phyloP scores from a whole-genome alignment of 2,113 vertebrate genomes.

The Thalassoma bifasciatum region DNA sequence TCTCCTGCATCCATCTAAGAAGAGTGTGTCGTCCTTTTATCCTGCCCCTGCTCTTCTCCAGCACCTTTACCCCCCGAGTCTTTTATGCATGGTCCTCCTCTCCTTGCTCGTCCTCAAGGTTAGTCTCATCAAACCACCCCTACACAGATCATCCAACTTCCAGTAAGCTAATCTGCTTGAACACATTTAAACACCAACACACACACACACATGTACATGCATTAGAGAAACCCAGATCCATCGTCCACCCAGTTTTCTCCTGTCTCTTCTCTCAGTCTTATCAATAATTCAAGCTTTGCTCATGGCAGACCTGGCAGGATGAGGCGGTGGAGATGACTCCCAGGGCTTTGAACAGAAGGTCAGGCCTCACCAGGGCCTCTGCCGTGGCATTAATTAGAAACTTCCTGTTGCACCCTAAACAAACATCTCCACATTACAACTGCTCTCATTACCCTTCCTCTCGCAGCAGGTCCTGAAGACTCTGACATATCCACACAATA shows the following conservation, averaged over 20 bases:
- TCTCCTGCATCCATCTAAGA: neutral
- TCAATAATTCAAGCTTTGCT: slow-evolving; percentile 81
- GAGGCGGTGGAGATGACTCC: slow-evolving; percentile 43
- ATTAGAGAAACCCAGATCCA: slow-evolving; percentile 46
- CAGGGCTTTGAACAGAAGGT: slow-evolving; percentile 84
- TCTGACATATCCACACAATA: slow-evolving; percentile 69
- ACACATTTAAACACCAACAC: slow-evolving; percentile 10
- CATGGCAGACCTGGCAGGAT: slow-evolving; percentile 62
- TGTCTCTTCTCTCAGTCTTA: slow-evolving; percentile 57
- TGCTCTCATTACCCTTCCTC: slow-evolving; percentile 78
- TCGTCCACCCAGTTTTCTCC: slow-evolving; percentile 37
- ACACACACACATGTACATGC: slow-evolving; percentile 29
- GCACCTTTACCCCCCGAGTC: slow-evolving; percentile 32
- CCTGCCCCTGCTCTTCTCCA: slow-evolving; percentile 30
- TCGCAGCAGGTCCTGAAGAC: slow-evolving; percentile 66
- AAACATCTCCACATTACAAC: slow-evolving; percentile 55
- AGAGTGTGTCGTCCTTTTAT: neutral
- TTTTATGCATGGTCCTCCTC: slow-evolving; percentile 22
- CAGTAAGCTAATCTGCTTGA: slow-evolving; percentile 50
- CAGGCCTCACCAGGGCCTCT: slow-evolving; percentile 73
- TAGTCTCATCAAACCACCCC: slow-evolving; percentile 46
- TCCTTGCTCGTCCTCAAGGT: slow-evolving; percentile 19
- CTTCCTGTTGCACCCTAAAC: slow-evolving; percentile 74
- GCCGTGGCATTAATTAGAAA: slow-evolving; percentile 84
- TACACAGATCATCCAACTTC: slow-evolving; percentile 65